Evolutionary conservation across 2,113 vertebrate species (phyloP), one percentile per base, ranked within the genome.

Genomic region (Nesogale talazaci): DNA sequence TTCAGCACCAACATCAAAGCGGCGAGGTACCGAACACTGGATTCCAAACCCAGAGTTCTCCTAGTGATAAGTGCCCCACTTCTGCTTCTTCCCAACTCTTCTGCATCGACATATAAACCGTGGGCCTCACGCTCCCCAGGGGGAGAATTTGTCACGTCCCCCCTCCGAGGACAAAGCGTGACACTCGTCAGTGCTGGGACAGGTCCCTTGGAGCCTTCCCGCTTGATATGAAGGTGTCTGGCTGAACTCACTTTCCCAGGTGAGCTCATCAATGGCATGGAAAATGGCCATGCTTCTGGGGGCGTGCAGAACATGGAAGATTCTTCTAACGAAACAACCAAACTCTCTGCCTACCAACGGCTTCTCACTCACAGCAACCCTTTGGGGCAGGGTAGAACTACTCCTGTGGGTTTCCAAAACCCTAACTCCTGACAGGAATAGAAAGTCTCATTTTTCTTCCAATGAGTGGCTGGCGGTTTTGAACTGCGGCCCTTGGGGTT

Each of bases 1-100:
- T 98, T 98, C 97, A 98, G 96, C 96, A 23, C 96, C 97, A 94
- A 97, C 97, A 98, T 97, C 95, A 97, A 97, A 97, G 97, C 97
- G 96, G 96, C 95, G 86, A 97, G 97, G 95, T 96, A 97, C 96
- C 98, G 96, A 97, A 97, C 93, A 31, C 83, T 6, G 57, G 93
- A 86, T 97, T 95, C 97, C 97, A 97, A 96, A 93, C 95, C 96
- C 95, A 91, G 95, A 80, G 84, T 97, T 96, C 96, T 94, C 96
- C 96, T 94, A 86, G 93, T 94, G 94, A 96, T 93, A 92, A 97
- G 94, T 92, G 95, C 31, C 84, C 83, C 90, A n/a, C 57, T 61
- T 61, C 92, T 94, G 88, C 89, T 23, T 19, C 46, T 23, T 19
- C 16, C 80, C 85, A 69, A 25, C 87, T 84, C 87, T 92, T 88